Conservation (phyloP, 2,797 vertebrate genomes). For the Serranus cabrilla region DNA sequence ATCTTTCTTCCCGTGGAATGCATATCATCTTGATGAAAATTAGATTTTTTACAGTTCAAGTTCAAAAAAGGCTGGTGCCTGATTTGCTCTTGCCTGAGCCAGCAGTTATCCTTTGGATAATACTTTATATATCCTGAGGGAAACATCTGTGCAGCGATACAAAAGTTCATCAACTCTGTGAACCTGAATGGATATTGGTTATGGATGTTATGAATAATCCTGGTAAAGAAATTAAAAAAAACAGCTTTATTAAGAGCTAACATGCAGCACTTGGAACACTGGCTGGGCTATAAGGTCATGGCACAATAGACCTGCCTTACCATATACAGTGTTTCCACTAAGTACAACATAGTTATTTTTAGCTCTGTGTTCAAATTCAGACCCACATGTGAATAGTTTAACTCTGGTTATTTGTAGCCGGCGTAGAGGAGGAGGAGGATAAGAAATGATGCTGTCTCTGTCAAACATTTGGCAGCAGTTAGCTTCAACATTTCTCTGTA, state of each 20-base stretch:
- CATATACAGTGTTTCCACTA: conserved; percentile 82
- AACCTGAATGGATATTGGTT: neutral
- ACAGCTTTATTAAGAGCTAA: conserved; percentile 41
- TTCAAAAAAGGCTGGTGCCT: neutral
- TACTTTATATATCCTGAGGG: neutral
- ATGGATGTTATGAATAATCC: neutral
- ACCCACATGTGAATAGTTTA: conserved; percentile 65
- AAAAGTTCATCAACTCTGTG: neutral
- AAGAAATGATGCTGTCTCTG: conserved; percentile 58
- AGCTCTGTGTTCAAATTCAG: conserved; percentile 65
- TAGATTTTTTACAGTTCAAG: neutral
- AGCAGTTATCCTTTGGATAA: neutral
- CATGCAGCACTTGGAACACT: conserved; percentile 36
- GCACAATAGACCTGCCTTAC: conserved; percentile 59
- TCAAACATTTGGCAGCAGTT: conserved; percentile 63
- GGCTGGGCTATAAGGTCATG: conserved; percentile 33
- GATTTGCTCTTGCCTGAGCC: neutral
- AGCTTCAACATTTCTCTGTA: conserved; percentile 65
- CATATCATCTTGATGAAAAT: conserved; percentile 6
- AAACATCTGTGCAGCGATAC: neutral
- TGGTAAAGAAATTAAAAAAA: conserved; percentile 26
- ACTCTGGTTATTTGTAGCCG: conserved; percentile 63
- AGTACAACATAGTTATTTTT: conserved; percentile 80
- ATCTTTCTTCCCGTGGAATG: neutral
- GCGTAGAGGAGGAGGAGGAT: conserved; percentile 50